Conservation (phyloP, 1,140 invertebrate species). For the Microplitis mediator region DNA sequence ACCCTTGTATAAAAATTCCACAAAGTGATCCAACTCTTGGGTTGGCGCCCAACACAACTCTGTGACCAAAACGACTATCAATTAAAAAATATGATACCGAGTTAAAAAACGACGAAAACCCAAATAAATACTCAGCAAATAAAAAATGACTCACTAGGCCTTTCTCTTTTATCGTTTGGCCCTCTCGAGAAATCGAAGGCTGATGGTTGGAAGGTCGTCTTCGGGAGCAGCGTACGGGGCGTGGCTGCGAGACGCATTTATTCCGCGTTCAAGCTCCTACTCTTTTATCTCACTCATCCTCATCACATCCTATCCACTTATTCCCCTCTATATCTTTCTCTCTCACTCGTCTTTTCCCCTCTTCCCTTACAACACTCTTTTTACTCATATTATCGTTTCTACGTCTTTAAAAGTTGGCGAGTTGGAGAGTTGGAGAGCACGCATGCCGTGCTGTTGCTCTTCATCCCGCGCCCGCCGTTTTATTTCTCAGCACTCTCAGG, state of each 20-base stretch:
- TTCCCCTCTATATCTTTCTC: constrained; percentile 10
- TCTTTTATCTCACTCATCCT: background rate
- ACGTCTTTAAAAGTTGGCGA: too few relatives aligned
- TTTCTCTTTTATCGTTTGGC: constrained; percentile 22
- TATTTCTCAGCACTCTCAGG: background rate
- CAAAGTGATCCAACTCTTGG: too few relatives aligned
- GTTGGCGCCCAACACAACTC: too few relatives aligned
- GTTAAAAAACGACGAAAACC: background rate
- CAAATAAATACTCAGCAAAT: background rate
- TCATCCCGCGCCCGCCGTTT: background rate
- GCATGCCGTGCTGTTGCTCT: background rate
- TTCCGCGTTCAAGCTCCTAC: constrained; percentile 23
- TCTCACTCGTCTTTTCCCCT: constrained; percentile 4
- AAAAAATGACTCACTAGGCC: background rate
- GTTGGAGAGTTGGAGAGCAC: background rate
- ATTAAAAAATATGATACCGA: too few relatives aligned
- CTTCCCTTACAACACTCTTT: too few relatives aligned
- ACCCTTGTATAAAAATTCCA: too few relatives aligned
- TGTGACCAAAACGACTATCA: too few relatives aligned
- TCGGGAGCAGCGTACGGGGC: constrained; percentile 23
- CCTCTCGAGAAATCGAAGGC: constrained; percentile 29
- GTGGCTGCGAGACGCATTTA: constrained; percentile 34
- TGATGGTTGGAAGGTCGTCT: constrained; percentile 34
- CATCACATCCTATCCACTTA: background rate
- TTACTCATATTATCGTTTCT: too few relatives aligned